phyloP scores from a whole-genome alignment of 2,888 invertebrate genomes.

The Beris morrisii region DNA sequence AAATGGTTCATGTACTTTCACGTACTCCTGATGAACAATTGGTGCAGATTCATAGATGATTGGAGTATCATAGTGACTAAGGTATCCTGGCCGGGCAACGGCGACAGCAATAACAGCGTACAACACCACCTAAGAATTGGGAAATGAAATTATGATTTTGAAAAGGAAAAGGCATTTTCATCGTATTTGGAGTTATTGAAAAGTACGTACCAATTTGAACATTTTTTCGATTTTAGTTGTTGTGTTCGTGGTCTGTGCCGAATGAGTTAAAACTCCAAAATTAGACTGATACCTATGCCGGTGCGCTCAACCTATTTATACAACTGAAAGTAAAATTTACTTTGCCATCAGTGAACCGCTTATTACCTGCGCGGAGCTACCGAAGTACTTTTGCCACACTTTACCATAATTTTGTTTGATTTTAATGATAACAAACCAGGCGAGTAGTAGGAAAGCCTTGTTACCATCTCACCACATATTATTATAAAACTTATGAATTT shows the following conservation, averaged over 20 bases:
- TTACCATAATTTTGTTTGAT: too few relatives aligned
- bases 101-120: slow-evolving; percentile 59
- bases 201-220: slow-evolving; percentile 42
- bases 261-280: slow-evolving; percentile 9
- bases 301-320: slow-evolving; percentile 25
- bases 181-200: background rate
- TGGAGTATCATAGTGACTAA: slow-evolving; percentile 37
- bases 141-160: background rate
- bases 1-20: slow-evolving; percentile 39
- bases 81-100: slow-evolving; percentile 55
- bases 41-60: slow-evolving; percentile 18
- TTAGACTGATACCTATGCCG: slow-evolving; percentile 15
- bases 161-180: slow-evolving; percentile 1
- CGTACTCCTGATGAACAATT: slow-evolving; percentile 20
- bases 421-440: too few relatives aligned
- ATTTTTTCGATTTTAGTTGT: slow-evolving; percentile 14
- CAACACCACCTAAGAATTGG: slow-evolving; percentile 43
- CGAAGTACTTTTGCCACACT: too few relatives aligned
- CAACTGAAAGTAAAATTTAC: background rate
- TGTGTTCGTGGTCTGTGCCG: background rate
- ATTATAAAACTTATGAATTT: too few relatives aligned
- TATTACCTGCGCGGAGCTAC: too few relatives aligned
- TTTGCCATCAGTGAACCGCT: too few relatives aligned
- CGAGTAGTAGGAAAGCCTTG: too few relatives aligned
- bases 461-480: too few relatives aligned